Percentiles rank a stretch among this genome's conserved stretches.
Evolutionary conservation across 2,888 invertebrate genomes (phyloP).

Genomic region (Tryphoninae sp.): DNA sequence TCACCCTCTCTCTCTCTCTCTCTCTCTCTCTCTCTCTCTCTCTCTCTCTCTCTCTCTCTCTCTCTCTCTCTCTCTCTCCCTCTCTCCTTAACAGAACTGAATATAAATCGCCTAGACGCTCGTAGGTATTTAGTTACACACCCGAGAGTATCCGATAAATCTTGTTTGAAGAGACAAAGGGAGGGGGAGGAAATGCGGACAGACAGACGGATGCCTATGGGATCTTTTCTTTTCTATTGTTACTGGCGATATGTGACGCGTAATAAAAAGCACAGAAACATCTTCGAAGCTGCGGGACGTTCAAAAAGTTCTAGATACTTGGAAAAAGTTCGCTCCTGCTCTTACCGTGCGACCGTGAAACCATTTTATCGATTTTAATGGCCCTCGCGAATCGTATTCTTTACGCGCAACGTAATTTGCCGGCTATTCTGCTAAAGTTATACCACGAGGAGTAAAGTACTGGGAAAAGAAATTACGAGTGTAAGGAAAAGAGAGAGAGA

Average conservation of each 20-base stretch:
- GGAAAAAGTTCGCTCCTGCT: no score
- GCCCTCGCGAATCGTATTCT: no score
- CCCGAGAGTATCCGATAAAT: slow-evolving; percentile 49
- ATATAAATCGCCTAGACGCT: slow-evolving; percentile 43
- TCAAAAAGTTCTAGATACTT: no score
- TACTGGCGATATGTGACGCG: not conserved
- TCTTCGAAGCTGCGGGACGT: no score
- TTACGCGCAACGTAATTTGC: no score
- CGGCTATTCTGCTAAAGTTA: no score
- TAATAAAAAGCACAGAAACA: no score
- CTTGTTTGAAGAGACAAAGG: slow-evolving; percentile 6
- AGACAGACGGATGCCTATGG: not conserved
- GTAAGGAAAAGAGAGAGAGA: not conserved
- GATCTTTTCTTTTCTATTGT: not conserved
- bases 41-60: slow-evolving; percentile 14
- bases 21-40: slow-evolving; percentile 49
- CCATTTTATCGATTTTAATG: no score
- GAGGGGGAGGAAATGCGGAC: not conserved
- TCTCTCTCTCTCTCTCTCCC: slow-evolving; percentile 37
- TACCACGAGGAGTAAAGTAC: no score
- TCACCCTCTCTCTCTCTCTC: slow-evolving; percentile 21
- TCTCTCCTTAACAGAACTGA: slow-evolving; percentile 25
- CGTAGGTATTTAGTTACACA: slow-evolving; percentile 32
- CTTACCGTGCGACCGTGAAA: no score
- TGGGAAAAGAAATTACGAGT: not conserved